Conservation (phyloP, 2,888 invertebrate genomes). For the Anodontia alba region DNA sequence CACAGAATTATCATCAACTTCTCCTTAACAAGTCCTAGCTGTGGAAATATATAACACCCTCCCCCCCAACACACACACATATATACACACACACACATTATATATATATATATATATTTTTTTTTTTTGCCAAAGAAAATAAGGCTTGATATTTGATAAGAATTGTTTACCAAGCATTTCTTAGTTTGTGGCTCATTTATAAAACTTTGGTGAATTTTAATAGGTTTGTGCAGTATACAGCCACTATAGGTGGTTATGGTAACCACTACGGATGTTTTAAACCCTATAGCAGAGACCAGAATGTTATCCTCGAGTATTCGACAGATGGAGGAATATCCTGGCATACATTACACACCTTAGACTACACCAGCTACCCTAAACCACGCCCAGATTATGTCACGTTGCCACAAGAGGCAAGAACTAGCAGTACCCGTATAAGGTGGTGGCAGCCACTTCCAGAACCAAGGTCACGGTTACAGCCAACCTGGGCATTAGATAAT, state of each 20-base stretch:
- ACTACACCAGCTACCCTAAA: slow-evolving; percentile 75
- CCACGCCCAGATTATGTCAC: slow-evolving; percentile 80
- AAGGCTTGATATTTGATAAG: no score
- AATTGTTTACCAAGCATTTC: no score
- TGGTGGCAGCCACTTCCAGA: slow-evolving; percentile 82
- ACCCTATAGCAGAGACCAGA: slow-evolving; percentile 77
- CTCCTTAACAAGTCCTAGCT: no score
- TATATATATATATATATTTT: no score
- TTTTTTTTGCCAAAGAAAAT: no score
- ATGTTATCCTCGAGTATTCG: slow-evolving; percentile 82
- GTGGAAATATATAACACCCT: no score
- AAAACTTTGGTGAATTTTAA: background rate
- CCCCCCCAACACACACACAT: no score
- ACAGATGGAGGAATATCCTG: slow-evolving; percentile 82
- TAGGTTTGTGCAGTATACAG: slow-evolving; percentile 83
- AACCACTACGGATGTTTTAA: slow-evolving; percentile 71
- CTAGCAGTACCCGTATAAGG: slow-evolving; percentile 78
- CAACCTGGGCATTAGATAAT: slow-evolving; percentile 85
- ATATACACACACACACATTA: no score
- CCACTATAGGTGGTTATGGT: slow-evolving; percentile 78
- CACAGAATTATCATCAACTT: no score
- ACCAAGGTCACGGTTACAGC: slow-evolving; percentile 59
- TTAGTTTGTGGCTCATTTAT: no score
- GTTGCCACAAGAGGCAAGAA: slow-evolving; percentile 80
- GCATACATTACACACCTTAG: slow-evolving; percentile 82